Evolutionary conservation across 2,888 invertebrate species (phyloP).

Genomic region (Rosalia funebris): DNA sequence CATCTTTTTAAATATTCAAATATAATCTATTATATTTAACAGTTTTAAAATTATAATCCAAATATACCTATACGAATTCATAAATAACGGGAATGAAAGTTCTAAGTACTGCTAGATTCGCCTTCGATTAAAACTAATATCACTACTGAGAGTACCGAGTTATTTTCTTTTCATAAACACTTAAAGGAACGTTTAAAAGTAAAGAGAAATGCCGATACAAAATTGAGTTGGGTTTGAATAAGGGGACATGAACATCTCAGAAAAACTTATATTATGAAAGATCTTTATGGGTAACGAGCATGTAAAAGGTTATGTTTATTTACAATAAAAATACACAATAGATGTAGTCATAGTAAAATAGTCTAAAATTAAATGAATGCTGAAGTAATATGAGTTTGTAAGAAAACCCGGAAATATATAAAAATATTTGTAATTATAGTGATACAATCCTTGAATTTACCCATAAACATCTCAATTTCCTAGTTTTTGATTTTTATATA

Average conservation of each 20-base stretch:
- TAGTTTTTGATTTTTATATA: not conserved
- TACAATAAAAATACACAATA: too few species aligned
- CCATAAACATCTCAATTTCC: too few species aligned
- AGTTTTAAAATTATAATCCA: constrained; percentile 27
- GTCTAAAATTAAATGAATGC: too few species aligned
- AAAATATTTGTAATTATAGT: too few species aligned
- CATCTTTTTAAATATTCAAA: constrained; percentile 19
- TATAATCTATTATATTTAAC: constrained; percentile 29
- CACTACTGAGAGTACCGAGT: constrained; percentile 43
- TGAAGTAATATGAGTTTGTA: too few species aligned
- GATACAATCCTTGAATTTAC: too few species aligned
- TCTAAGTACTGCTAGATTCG: constrained; percentile 37
- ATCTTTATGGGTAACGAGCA: not conserved
- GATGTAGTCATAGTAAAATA: too few species aligned
- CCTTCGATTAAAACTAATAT: constrained; percentile 44
- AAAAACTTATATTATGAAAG: not conserved
- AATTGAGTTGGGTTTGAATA: constrained; percentile 3
- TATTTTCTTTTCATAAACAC: constrained; percentile 27
- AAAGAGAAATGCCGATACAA: constrained; percentile 5
- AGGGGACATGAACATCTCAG: not conserved
- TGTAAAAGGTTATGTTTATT: not conserved
- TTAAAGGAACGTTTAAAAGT: constrained; percentile 20
- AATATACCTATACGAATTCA: constrained; percentile 28
- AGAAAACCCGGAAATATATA: too few species aligned
- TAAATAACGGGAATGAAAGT: constrained; percentile 5